Evolutionary conservation across 2,888 invertebrate genomes (phyloP), one percentile per base, ranked within the genome.

Genomic region (Cephus pulcher): DNA sequence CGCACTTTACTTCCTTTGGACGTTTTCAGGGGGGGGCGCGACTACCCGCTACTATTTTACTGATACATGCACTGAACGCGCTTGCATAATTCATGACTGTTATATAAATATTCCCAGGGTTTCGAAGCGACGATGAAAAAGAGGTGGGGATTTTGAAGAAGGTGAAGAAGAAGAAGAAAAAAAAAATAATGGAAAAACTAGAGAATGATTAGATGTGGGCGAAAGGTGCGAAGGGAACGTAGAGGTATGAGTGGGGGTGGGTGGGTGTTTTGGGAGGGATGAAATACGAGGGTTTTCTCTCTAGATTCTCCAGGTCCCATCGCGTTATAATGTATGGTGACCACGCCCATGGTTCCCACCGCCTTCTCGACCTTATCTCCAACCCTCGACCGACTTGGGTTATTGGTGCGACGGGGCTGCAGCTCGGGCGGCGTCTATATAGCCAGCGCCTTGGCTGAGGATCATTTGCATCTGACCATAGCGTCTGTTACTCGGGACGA

Each of bases 151-250:
- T 73, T 76, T 69, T 30, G 35, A 34, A n/a, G 37, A 70, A n/a
- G 68, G 76, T 4, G 15, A 68, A 75, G 56, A 69, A 23, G 30
- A 40, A 69, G 15, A 76, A 74, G 73, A 73, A 56, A 3, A 35
- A 35, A 35, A 35, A 30, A 30, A 35, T 3, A 12, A 34, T 11
- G 15, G 37, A 74, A 23, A 73, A 74, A 74, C 56, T 40, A 76
- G 30, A 69, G 68, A 70, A 75, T 74, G 69, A 78, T 77, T 75
- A 78, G 76, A 80, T 70, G 76, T 76, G 73, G 73, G 37, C 40
- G 34, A 34, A 69, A 76, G 71, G 74, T 73, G 37, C 30, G 76
- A 40, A 74, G 73, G 75, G 73, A 73, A 69, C 68, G n/a, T 33
- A 71, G 37, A 73, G 34, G 32, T n/a, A 12, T 71, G 34, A 33